These are phyloP conservation scores for Notospermus geniculatus DNA, from an alignment of 1,140 invertebrate species.

Conservation along the genomic window DNA sequence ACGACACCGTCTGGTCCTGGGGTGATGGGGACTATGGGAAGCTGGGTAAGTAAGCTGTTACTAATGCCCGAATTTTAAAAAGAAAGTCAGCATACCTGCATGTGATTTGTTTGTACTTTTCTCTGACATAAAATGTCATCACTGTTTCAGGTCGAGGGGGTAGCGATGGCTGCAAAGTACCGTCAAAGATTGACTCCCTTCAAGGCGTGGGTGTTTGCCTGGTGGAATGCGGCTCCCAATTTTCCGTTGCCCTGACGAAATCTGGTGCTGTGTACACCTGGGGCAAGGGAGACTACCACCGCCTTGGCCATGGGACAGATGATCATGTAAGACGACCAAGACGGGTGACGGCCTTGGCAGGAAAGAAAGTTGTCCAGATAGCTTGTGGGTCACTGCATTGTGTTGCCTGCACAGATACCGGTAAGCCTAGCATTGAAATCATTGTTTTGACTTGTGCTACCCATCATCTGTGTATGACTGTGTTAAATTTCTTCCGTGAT, in stretches of 20 bases:
- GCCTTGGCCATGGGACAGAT: background rate
- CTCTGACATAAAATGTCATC: conserved; percentile 1
- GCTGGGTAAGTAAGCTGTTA: conserved; percentile 63
- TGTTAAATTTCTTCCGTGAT: background rate
- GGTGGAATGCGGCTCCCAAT: conserved; percentile 66
- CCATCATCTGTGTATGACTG: background rate
- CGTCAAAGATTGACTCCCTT: conserved; percentile 61
- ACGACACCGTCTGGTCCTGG: conserved; percentile 68
- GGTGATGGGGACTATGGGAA: conserved; percentile 71
- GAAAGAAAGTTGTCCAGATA: conserved; percentile 88
- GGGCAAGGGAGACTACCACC: conserved; percentile 53
- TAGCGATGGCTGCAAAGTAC: conserved; percentile 90
- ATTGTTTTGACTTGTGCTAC: background rate
- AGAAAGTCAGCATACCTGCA: conserved; percentile 22
- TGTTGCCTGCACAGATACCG: conserved; percentile 82
- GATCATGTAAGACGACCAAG: conserved; percentile 76
- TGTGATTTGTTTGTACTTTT: conserved; percentile 16
- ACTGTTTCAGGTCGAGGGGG: conserved; percentile 70
- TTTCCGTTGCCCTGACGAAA: conserved; percentile 66
- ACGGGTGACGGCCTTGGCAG: conserved; percentile 86
- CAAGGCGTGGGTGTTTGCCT: conserved; percentile 63
- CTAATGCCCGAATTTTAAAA: conserved; percentile 58
- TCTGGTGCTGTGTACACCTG: conserved; percentile 65
- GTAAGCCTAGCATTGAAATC: conserved; percentile 57
- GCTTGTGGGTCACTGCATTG: conserved; percentile 72